Evolutionary conservation across 53 echinoderm and acorn worm genomes (phyloP).

Genomic region (Patiria pectinifera): DNA sequence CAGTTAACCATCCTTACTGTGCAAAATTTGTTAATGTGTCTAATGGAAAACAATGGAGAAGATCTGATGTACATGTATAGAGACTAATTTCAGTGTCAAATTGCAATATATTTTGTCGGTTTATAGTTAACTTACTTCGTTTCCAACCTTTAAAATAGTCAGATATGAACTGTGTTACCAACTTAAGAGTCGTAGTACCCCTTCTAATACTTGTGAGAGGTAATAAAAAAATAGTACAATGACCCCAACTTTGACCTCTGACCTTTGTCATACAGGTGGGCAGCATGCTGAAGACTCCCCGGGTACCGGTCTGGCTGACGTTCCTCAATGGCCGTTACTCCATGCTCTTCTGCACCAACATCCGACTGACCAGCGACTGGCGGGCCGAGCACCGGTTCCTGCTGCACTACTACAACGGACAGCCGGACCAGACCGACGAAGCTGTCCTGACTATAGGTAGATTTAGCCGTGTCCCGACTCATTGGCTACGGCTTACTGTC

Average conservation of each 20-base stretch:
- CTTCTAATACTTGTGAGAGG: too few relatives aligned
- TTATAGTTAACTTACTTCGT: too few relatives aligned
- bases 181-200: too few relatives aligned
- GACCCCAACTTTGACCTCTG: background rate
- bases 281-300: slow-evolving; percentile 95
- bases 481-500: background rate
- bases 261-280: slow-evolving; percentile 72
- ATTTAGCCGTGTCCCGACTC: background rate
- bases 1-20: too few relatives aligned
- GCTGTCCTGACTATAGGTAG: slow-evolving; percentile 86
- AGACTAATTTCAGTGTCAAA: too few relatives aligned
- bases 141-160: too few relatives aligned
- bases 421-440: slow-evolving; percentile 72
- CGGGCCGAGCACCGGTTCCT: slow-evolving; percentile 84
- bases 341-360: slow-evolving; percentile 86
- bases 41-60: too few relatives aligned
- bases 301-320: slow-evolving; percentile 85
- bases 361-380: slow-evolving; percentile 89
- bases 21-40: too few relatives aligned
- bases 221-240: too few relatives aligned
- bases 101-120: too few relatives aligned
- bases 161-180: too few relatives aligned
- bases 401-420: slow-evolving; percentile 87
- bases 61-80: too few relatives aligned
- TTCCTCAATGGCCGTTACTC: slow-evolving; percentile 86